Evolutionary conservation across 2,113 vertebrate genomes (phyloP), one percentile per base, ranked within the genome.

Genomic region (Amia ocellicauda): DNA sequence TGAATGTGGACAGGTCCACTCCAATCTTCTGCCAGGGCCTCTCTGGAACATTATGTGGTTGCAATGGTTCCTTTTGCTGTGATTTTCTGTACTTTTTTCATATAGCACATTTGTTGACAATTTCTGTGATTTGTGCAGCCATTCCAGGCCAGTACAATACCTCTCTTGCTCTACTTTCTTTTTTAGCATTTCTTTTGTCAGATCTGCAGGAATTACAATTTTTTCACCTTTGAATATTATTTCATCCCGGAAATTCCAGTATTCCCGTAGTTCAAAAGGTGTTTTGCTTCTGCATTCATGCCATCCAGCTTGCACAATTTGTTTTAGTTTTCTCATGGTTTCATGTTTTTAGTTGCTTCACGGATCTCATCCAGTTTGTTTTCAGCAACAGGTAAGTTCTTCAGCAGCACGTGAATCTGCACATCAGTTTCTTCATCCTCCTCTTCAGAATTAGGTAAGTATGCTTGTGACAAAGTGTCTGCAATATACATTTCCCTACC

Each of bases 211-310:
- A 68, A 68, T 57, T 3, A 68, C 60, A 23, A 64, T 50, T 13
- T 19, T 3, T 42, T 70, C 69, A 50, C 61, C 56, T 72, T 68
- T 60, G 10, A 68, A 63, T 0, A 71, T 1, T 27, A 63, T 28
- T 54, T 54, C 59, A 20, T 67, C 28, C 59, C 59, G 43, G 51
- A 22, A 66, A 8, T 66, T 55, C 58, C 29, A 62, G n/a, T 58
- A 58, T 2, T 5, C 9, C 53, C 61, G 17, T 16, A 66, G 28
- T 62, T 66, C 43, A 50, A 51, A 51, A 51, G 63, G 2, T 7
- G 24, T 41, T 58, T 63, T 51, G 16, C n/a, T 55, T 26, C 40
- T 61, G 19, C 1, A 58, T 3, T 58, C 4, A 11, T 9, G 36
- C 27, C 69, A 66, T 50, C 57, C 56, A 59, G n/a, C 26, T n/a